Conservation (phyloP, 2,888 invertebrate species). For the Ennomos quercinarius region DNA sequence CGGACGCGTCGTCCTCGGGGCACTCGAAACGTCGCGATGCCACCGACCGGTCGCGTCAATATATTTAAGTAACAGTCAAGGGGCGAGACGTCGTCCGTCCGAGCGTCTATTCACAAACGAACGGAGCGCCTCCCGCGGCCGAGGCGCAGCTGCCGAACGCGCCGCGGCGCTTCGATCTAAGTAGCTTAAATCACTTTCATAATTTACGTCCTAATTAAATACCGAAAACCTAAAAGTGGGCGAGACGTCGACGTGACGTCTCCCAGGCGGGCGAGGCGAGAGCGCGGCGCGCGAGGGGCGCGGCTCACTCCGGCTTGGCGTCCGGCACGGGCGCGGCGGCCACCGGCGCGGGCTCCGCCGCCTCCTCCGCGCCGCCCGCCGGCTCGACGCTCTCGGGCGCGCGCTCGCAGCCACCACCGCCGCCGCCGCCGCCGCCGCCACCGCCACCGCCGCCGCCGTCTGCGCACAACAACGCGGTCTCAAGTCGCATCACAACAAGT, state of each 20-base stretch:
- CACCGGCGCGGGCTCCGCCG: conserved; percentile 51
- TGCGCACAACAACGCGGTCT: conserved; percentile 41
- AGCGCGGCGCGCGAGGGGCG: conserved; percentile 39
- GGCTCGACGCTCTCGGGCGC: conserved; percentile 57
- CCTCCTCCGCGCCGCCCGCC: conserved; percentile 51
- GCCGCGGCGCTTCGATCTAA: conserved; percentile 58
- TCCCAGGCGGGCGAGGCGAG: conserved; percentile 41
- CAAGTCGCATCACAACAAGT: conserved; percentile 5
- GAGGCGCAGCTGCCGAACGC: conserved; percentile 44
- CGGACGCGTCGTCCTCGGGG: conserved; percentile 66
- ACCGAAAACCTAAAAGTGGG: conserved; percentile 71
- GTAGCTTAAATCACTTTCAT: conserved; percentile 78
- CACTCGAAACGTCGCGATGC: conserved; percentile 59
- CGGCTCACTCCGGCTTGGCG: conserved; percentile 65
- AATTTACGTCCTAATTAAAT: conserved; percentile 82
- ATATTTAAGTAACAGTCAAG: conserved; percentile 82
- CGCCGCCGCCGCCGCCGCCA: conserved; percentile 51
- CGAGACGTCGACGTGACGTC: conserved; percentile 42
- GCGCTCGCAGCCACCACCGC: conserved; percentile 59
- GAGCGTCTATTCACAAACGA: conserved; percentile 79
- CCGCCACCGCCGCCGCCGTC: conserved; percentile 55
- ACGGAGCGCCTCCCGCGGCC: conserved; percentile 62
- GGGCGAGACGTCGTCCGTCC: conserved; percentile 71
- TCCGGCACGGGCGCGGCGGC: conserved; percentile 60
- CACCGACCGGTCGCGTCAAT: conserved; percentile 74